Percentiles rank a stretch among this genome's conserved stretches.
Evolutionary conservation across 2,888 invertebrate species (phyloP).

Genomic region (Leptogaster cylindrica): DNA sequence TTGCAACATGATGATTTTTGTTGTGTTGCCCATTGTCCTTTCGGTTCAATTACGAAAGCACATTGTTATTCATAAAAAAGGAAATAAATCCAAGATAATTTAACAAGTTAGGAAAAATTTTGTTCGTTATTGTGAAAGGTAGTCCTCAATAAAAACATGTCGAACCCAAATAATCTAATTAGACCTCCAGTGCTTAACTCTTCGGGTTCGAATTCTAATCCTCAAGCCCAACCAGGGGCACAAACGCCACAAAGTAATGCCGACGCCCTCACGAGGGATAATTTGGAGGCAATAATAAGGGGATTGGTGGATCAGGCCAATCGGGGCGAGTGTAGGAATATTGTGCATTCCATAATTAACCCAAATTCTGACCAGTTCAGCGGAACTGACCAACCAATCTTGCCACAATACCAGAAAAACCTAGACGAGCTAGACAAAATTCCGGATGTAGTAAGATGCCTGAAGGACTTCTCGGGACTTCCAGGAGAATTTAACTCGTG

Average conservation of each 20-base stretch:
- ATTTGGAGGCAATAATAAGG: neutral
- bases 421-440: neutral
- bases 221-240: neutral
- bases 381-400: neutral
- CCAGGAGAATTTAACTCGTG: conserved; percentile 10
- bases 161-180: neutral
- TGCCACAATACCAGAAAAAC: neutral
- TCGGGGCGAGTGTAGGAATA: neutral
- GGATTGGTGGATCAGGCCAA: neutral
- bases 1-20: too few relatives aligned
- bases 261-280: too few relatives aligned
- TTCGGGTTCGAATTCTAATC: neutral
- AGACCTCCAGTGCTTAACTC: neutral
- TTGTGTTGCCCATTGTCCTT: too few relatives aligned
- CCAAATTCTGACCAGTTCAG: neutral
- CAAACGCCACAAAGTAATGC: too few relatives aligned
- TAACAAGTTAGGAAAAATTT: too few relatives aligned
- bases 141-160: too few relatives aligned
- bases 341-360: neutral
- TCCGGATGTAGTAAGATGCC: neutral
- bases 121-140: too few relatives aligned
- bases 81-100: too few relatives aligned
- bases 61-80: too few relatives aligned
- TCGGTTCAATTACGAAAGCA: too few relatives aligned
- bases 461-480: neutral